Percentiles rank a stretch among this genome's conserved stretches.
These are phyloP conservation scores for Atta colombica DNA, from an alignment of 1,140 invertebrate species.

Conservation along the genomic window DNA sequence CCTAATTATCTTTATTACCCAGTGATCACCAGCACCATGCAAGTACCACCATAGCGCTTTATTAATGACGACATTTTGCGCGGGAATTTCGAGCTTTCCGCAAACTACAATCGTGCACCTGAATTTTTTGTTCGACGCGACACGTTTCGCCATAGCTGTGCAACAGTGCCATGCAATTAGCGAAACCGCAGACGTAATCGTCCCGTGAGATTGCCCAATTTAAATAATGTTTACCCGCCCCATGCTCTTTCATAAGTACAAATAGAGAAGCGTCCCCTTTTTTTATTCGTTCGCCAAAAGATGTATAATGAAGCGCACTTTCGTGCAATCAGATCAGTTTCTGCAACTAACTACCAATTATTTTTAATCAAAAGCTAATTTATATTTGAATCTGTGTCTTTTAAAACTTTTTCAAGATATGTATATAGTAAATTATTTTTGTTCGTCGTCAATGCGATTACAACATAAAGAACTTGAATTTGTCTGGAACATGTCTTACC, in stretches of 20 bases:
- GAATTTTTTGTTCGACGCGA: slow-evolving; percentile 56
- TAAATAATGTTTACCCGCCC: slow-evolving; percentile 64
- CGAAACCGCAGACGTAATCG: slow-evolving; percentile 67
- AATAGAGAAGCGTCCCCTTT: neutral
- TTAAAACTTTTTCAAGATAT: neutral
- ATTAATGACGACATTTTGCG: slow-evolving; percentile 63
- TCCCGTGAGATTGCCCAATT: slow-evolving; percentile 61
- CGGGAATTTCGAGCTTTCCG: slow-evolving; percentile 27
- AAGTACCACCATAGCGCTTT: slow-evolving; percentile 33
- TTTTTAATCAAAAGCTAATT: neutral
- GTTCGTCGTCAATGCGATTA: neutral
- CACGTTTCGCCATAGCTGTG: slow-evolving; percentile 53
- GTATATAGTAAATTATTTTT: neutral
- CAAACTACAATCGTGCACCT: slow-evolving; percentile 18
- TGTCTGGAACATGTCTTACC: neutral
- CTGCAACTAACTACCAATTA: neutral
- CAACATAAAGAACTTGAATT: neutral
- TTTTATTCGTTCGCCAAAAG: slow-evolving; percentile 8
- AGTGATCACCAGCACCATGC: slow-evolving; percentile 34
- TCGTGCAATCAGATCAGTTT: slow-evolving; percentile 42
- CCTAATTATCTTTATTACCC: slow-evolving; percentile 66
- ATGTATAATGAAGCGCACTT: slow-evolving; percentile 30
- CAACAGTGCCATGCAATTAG: slow-evolving; percentile 64
- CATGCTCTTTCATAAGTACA: slow-evolving; percentile 19
- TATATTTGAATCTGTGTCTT: neutral